Evolutionary conservation across 2,888 invertebrate genomes (phyloP).

Genomic region (Synanthedon myopaeformis): DNA sequence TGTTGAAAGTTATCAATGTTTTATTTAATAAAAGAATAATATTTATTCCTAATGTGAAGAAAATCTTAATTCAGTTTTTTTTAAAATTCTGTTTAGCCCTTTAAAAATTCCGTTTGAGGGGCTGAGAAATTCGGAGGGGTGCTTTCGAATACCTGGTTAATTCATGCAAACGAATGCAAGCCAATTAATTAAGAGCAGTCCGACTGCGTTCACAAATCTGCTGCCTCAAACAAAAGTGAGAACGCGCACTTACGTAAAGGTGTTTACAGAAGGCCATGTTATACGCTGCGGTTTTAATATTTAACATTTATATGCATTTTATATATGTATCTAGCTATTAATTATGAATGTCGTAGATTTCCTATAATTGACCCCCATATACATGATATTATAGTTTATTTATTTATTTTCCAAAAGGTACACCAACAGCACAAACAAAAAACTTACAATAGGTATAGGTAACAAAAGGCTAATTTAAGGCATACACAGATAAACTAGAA

Average conservation of each 20-base stretch:
- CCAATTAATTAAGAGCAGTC: slow-evolving; percentile 58
- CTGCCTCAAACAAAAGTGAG: slow-evolving; percentile 14
- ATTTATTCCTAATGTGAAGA: not conserved
- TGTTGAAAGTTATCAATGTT: no score
- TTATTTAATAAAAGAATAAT: not conserved
- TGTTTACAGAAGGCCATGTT: not conserved
- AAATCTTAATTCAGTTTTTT: not conserved
- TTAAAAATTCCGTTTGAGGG: not conserved
- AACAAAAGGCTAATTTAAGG: no score
- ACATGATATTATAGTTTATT: no score
- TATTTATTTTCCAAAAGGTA: no score
- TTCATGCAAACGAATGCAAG: slow-evolving; percentile 69
- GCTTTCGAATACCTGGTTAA: slow-evolving; percentile 51
- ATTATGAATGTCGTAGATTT: no score
- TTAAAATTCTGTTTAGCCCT: not conserved
- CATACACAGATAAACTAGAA: no score
- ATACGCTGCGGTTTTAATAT: not conserved
- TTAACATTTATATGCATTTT: no score
- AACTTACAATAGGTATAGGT: no score
- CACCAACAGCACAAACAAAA: no score
- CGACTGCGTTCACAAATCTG: slow-evolving; percentile 32
- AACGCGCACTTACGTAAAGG: not conserved
- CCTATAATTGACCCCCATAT: no score
- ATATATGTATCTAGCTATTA: no score
- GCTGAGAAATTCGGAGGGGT: not conserved